Evolutionary conservation across 1,140 invertebrate genomes (phyloP).

Genomic region (Brachionus asplanchnoidis): DNA sequence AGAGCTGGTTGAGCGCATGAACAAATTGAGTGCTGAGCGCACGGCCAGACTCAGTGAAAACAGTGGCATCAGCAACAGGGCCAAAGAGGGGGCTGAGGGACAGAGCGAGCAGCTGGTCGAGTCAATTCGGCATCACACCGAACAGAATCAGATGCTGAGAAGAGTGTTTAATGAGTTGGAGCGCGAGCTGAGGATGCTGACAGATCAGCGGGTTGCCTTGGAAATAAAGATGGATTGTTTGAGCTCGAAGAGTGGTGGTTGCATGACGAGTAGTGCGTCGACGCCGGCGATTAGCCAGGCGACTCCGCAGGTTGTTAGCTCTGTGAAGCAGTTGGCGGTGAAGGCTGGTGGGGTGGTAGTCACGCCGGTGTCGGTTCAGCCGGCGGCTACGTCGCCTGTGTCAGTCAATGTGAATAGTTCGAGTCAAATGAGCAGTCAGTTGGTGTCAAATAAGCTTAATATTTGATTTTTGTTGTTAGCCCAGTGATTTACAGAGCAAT

Average conservation of each 20-base stretch:
- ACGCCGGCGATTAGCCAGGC: background rate
- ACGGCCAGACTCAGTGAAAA: background rate
- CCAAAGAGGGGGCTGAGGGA: background rate
- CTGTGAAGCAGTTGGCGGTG: background rate
- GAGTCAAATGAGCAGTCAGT: background rate
- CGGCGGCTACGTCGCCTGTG: background rate
- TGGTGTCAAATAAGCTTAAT: background rate
- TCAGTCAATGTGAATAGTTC: background rate
- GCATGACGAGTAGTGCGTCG: background rate
- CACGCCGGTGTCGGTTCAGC: background rate
- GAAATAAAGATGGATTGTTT: constrained; percentile 39
- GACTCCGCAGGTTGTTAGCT: background rate
- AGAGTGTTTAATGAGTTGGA: constrained; percentile 29
- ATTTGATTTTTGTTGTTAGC: background rate
- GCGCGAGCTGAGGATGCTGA: background rate
- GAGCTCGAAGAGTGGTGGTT: background rate
- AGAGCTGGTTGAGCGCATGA: background rate
- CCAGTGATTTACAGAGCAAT: background rate
- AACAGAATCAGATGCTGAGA: constrained; percentile 28
- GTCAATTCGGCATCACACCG: constrained; percentile 2
- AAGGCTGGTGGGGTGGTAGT: background rate
- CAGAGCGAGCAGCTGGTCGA: background rate
- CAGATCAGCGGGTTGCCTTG: background rate
- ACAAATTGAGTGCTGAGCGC: background rate
- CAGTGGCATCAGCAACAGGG: background rate